Percentiles rank a stretch among this genome's conserved stretches.
Evolutionary conservation across 2,113 vertebrate genomes (phyloP).

Genomic region (Albula goreensis): DNA sequence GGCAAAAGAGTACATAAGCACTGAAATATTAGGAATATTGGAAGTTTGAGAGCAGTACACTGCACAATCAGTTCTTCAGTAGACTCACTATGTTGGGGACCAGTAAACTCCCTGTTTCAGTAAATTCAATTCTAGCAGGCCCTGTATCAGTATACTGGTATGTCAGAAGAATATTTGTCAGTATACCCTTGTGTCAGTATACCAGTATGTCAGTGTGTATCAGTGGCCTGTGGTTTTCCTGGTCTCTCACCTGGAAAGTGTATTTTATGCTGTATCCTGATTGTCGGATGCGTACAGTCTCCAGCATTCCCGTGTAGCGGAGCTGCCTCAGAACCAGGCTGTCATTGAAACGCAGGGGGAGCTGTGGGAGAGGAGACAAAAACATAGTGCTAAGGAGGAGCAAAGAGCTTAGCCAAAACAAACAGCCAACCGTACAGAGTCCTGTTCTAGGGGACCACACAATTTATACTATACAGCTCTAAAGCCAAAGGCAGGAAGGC

Average conservation of each 20-base stretch:
- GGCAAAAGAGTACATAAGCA: background rate
- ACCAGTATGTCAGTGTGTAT: too few species aligned
- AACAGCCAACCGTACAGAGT: background rate
- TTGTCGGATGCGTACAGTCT: conserved; percentile 93
- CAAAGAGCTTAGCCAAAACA: conserved; percentile 18
- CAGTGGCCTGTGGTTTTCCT: background rate
- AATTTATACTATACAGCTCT: background rate
- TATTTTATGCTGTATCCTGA: conserved; percentile 96
- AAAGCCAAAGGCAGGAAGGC: background rate
- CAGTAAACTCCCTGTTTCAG: background rate
- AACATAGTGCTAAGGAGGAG: background rate
- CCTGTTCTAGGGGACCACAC: background rate
- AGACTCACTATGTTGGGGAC: background rate
- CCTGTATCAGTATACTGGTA: background rate
- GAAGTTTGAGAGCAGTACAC: background rate
- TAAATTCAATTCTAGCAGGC: too few species aligned
- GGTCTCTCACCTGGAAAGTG: conserved; percentile 82
- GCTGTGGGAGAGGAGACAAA: conserved; percentile 63
- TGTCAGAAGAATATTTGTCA: background rate
- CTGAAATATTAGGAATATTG: background rate
- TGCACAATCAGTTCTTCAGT: background rate
- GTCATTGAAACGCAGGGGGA: conserved; percentile 88
- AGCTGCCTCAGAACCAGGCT: conserved; percentile 92
- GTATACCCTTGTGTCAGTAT: background rate
- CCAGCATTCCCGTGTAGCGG: conserved; percentile 96